Evolutionary conservation across 2,113 vertebrate species (phyloP), one percentile per base, ranked within the genome.

Genomic region (Salvelinus fontinalis): DNA sequence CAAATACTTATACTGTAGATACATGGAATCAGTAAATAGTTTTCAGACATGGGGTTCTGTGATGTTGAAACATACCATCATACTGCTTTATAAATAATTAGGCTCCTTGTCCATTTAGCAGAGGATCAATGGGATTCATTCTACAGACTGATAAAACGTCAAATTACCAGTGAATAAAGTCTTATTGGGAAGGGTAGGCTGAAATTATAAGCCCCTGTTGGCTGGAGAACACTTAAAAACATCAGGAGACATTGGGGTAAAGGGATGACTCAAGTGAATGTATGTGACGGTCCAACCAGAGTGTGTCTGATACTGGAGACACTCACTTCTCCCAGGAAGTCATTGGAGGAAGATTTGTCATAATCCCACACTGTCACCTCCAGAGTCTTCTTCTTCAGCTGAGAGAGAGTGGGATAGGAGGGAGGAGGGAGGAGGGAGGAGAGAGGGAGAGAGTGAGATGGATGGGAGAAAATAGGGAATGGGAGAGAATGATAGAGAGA

Each of bases 351-450:
- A 79, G 97, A 97, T 95, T 94, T 94, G 86, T 99, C 98, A 81
- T 99, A 99, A 90, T 99, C 98, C 97, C 98, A 99, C 84, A 99
- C 97, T 57, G 97, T 98, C 84, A 99, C 97, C 88, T 99, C 98
- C 85, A 99, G 89, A 0, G 97, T 99, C 93, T 99, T 99, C 92
- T 98, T 99, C 94, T 97, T 99, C 75, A 99, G 90, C 98, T 99
- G 84, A 91, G 82, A 86, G 81, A 81, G 29, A 77, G 87, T 3
- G 39, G 8, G 9, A 12, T 44, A 80, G 70, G 48, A 89, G 49
- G 60, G 59, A 80, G 70, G 48, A 89, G 49, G 60, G 59, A n/a
- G 62, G 48, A 89, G 49, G 60, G 59, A n/a, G 62, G 70, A 60
- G 39, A 48, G 14, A 80, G 49, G 74, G 29, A 27, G 26, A 27